Conservation (phyloP, 2,797 vertebrate species). For the Kryptolebias ocellatus region DNA sequence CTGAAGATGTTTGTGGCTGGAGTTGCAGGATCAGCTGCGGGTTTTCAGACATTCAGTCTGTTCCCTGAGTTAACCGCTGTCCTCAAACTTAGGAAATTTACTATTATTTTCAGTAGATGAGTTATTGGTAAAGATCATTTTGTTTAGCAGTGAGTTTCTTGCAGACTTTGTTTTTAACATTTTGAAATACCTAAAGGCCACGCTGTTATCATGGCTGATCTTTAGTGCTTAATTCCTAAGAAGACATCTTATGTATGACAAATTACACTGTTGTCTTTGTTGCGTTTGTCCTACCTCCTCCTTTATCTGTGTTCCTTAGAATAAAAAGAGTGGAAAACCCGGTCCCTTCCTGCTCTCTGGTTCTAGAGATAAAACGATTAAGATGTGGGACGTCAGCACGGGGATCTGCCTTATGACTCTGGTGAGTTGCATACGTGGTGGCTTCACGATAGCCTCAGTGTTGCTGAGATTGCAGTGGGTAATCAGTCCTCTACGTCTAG, state of each 20-base stretch:
- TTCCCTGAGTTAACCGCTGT: neutral
- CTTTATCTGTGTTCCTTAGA: conserved; percentile 74
- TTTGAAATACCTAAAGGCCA: neutral
- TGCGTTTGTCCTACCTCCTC: neutral
- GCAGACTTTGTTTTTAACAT: no score
- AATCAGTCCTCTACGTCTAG: conserved; percentile 56
- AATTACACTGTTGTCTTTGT: neutral
- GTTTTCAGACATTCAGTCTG: neutral
- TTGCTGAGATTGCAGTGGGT: neutral
- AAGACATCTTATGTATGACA: neutral
- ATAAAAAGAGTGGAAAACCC: conserved; percentile 97
- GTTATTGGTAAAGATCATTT: no score
- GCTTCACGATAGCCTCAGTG: neutral
- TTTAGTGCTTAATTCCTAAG: neutral
- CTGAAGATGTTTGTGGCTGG: conserved; percentile 9
- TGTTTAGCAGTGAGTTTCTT: no score
- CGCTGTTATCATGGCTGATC: neutral
- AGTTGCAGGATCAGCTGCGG: conserved; percentile 1
- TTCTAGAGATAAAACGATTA: conserved; percentile 99
- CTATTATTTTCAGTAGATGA: no score
- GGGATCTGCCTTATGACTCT: conserved; percentile 99
- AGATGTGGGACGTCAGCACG: conserved; percentile 99
- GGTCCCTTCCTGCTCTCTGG: conserved; percentile 98
- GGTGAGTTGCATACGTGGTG: conserved; percentile 77
- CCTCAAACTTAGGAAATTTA: no score